phyloP scores from a whole-genome alignment of 2,888 invertebrate genomes.

The Epirrhoe tristata region DNA sequence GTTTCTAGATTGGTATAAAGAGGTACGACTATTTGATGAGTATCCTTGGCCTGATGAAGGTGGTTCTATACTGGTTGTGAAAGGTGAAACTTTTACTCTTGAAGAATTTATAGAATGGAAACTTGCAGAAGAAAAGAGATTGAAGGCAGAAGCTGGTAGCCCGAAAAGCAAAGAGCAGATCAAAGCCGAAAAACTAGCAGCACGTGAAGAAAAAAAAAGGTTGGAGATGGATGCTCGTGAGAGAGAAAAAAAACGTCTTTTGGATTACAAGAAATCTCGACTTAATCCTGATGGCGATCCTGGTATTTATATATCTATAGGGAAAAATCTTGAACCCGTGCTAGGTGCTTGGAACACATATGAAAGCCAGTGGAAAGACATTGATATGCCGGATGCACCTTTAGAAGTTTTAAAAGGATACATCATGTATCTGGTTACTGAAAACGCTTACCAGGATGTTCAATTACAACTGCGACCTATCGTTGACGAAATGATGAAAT shows the following conservation, averaged over 20 bases:
- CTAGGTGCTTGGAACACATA: constrained; percentile 63
- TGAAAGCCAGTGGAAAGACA: constrained; percentile 67
- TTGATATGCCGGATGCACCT: constrained; percentile 74
- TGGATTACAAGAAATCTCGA: constrained; percentile 80
- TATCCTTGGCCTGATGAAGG: constrained; percentile 90
- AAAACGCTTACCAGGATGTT: constrained; percentile 87
- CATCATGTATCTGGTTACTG: constrained; percentile 87
- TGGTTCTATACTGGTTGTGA: constrained; percentile 86
- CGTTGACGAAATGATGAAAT: constrained; percentile 89
- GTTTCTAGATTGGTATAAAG: constrained; percentile 88
- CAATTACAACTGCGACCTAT: constrained; percentile 88
- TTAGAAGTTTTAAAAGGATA: constrained; percentile 86
- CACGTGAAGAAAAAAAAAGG: constrained; percentile 72
- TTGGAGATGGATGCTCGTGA: constrained; percentile 63
- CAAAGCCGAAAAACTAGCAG: constrained; percentile 72
- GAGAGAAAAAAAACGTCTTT: constrained; percentile 66
- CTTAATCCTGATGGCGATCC: constrained; percentile 75
- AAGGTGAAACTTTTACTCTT: constrained; percentile 86
- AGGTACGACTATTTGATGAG: constrained; percentile 87
- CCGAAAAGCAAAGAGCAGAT: constrained; percentile 76
- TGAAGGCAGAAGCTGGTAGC: constrained; percentile 66
- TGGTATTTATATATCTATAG: constrained; percentile 67
- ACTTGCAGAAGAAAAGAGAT: constrained; percentile 63
- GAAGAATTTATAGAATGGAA: constrained; percentile 83
- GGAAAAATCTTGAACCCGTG: constrained; percentile 55